Percentiles rank a stretch among this genome's conserved stretches.
Evolutionary conservation across 1,140 invertebrate species (phyloP).

Genomic region (Nasonia giraulti): DNA sequence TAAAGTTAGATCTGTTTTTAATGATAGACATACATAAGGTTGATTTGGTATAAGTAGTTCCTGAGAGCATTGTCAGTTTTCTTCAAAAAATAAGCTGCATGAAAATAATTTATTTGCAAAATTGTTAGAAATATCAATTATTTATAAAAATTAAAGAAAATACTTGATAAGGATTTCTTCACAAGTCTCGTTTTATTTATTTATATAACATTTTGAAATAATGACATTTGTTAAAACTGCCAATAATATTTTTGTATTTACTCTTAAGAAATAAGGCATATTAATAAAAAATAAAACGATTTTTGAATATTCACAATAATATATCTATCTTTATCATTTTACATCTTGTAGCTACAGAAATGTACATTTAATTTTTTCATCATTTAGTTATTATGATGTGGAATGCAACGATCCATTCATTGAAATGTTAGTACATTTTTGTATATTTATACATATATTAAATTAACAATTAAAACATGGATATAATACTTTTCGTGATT

Average conservation of each 20-base stretch:
- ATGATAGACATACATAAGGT: constrained; percentile 5
- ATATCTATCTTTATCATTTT: constrained; percentile 47
- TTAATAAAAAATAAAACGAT: constrained; percentile 46
- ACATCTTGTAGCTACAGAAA: constrained; percentile 44
- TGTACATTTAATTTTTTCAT: constrained; percentile 46
- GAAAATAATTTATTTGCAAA: constrained; percentile 34
- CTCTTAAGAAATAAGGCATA: constrained; percentile 40
- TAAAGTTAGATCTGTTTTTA: constrained; percentile 11
- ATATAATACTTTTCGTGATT: constrained; percentile 42
- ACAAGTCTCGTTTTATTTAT: constrained; percentile 46
- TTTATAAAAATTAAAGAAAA: constrained; percentile 30
- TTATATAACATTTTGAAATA: constrained; percentile 46
- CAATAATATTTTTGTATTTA: constrained; percentile 51
- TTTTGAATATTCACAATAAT: constrained; percentile 52
- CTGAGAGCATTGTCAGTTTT: constrained; percentile 25
- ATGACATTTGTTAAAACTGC: constrained; percentile 48
- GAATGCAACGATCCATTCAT: constrained; percentile 50
- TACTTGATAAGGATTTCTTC: constrained; percentile 33
- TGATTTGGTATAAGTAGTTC: constrained; percentile 5
- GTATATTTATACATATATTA: constrained; percentile 47
- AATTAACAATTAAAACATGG: constrained; percentile 47
- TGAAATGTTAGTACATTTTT: constrained; percentile 44
- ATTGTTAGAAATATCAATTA: constrained; percentile 34
- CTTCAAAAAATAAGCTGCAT: neutral
- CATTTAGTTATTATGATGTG: constrained; percentile 35